Evolutionary conservation across 2,888 invertebrate genomes (phyloP).

Genomic region (Deroplatys truncata): DNA sequence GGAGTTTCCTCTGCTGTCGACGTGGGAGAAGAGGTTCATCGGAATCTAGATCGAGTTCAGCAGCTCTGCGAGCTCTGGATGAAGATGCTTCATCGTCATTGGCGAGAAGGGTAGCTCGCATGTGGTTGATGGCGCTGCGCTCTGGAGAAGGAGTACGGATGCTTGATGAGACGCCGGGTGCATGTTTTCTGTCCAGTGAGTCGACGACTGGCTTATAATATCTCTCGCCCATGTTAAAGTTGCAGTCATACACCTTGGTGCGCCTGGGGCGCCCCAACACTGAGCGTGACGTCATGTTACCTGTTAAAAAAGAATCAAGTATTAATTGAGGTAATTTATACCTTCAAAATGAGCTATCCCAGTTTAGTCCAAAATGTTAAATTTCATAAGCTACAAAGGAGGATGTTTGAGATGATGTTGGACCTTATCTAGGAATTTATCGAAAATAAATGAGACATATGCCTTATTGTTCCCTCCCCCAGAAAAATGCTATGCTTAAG

Average conservation of each 20-base stretch:
- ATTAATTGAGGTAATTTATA: neutral
- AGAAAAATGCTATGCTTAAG: too few relatives aligned
- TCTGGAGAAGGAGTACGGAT: neutral
- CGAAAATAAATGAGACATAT: too few relatives aligned
- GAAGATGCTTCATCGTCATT: neutral
- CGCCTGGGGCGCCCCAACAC: constrained; percentile 55
- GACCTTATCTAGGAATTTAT: too few relatives aligned
- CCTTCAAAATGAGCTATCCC: too few relatives aligned
- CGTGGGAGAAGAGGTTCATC: constrained; percentile 18
- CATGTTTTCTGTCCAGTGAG: constrained; percentile 67
- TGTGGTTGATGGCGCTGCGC: neutral
- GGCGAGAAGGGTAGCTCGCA: neutral
- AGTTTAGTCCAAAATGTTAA: too few relatives aligned
- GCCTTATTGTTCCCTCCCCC: too few relatives aligned
- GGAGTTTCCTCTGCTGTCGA: constrained; percentile 18
- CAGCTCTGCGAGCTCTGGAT: constrained; percentile 13
- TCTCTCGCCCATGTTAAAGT: constrained; percentile 79
- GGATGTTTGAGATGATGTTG: too few relatives aligned
- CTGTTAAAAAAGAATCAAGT: neutral
- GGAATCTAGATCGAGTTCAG: constrained; percentile 35
- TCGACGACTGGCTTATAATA: constrained; percentile 76
- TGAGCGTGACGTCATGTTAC: constrained; percentile 6
- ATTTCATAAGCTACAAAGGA: too few relatives aligned
- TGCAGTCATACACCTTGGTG: constrained; percentile 80
- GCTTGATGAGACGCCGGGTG: constrained; percentile 41